Base-by-base conservation (phyloP, 2,888 invertebrate species). In the Monoplex corrugatus region DNA sequence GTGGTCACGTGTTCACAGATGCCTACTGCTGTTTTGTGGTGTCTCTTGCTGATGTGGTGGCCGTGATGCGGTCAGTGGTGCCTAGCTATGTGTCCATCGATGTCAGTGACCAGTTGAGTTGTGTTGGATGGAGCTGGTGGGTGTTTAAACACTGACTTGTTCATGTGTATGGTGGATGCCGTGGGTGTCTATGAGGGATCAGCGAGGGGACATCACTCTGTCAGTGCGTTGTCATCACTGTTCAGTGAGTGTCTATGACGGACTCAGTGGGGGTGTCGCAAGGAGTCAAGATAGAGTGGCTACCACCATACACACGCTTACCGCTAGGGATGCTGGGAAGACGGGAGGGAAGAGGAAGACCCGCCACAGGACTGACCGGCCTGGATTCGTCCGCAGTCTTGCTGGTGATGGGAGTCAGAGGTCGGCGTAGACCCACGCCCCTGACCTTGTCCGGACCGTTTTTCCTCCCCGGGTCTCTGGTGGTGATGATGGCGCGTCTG, bases 291-390 rank as follows among this genome's bases (percentile, higher is more conserved):
- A 89, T 28, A 35, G 32, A 23, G 45, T 44, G 32, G 3, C 45
- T 45, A 45, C 16, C 32, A 28, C 68, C 57, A 40, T 83, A 88
- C 28, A 89, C 40, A 13, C 92, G 92, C 88, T 93, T 92, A 19
- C 93, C 94, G 89, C 93, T 93, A 13, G 93, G 93, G 72, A 94
- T 94, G 89, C 93, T 93, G 87, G 94, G 94, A 87, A 94, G 89
- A 86, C 93, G 72, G 0, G 72, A 68, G 10, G 83, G 87, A 6
- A 75, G 85, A 35, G 86, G 85, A 44, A 90, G 10, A 28, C 68
- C 78, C 5, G 44, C 72, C 35, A 72, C 75, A 0, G 89, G 89
- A 0, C 90, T 85, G n/a, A 87, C 83, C 23, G 78, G 40, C 45
- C 72, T 44, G 19, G 82, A 43, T 13, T 87, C 87, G 32, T 86